Base-by-base conservation (phyloP, 2,888 invertebrate species). In the Aphodius sticticus region DNA sequence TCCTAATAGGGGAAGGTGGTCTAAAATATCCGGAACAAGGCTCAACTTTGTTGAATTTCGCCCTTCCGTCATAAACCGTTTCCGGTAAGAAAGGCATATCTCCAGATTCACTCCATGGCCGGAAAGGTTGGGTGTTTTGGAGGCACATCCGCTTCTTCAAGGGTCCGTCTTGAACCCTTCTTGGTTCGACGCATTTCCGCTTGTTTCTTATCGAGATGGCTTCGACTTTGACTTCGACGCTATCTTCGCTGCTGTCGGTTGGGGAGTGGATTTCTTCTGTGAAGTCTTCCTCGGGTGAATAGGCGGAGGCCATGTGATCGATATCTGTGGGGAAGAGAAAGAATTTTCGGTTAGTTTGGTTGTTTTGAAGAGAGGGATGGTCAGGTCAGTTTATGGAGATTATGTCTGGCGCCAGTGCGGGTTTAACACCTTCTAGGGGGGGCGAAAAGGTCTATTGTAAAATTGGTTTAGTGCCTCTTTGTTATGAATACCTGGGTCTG, bases 61-160 rank as follows among this genome's bases (percentile, higher is more conserved):
- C 6, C 4, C 53, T 53, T 53, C 53, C 53, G 7, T 12, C 53
- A 5, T 53, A 53, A 9, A 53, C 7, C 7, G 9, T 12, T 53
- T 53, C 53, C 53, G 7, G 53, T 5, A 53, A 12, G 6, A 53
- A 53, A 53, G 53, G 53, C 9, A 7, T 53, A 5, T 53, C 53
- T 12, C 53, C 53, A 53, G 53, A 53, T 5, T 53, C 53, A 80
- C 93, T 94, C 95, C 94, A 95, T 6, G 94, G 94, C 82, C 94
- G 89, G 87, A 93, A 95, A 1, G 91, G 91, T 85, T 79, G 91
- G 80, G 82, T 81, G 75, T 78, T 69, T 70, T 69, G 82, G 80
- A 93, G 90, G 38, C 94, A 92, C 86, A 93, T 92, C 71, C 95
- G 91, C 87, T 96, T 96, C 87, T 95, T 94, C 0, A 94, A 91